These are phyloP conservation scores for Hippoglossus stenolepis DNA, from an alignment of 2,113 vertebrate species.

Conservation along the genomic window DNA sequence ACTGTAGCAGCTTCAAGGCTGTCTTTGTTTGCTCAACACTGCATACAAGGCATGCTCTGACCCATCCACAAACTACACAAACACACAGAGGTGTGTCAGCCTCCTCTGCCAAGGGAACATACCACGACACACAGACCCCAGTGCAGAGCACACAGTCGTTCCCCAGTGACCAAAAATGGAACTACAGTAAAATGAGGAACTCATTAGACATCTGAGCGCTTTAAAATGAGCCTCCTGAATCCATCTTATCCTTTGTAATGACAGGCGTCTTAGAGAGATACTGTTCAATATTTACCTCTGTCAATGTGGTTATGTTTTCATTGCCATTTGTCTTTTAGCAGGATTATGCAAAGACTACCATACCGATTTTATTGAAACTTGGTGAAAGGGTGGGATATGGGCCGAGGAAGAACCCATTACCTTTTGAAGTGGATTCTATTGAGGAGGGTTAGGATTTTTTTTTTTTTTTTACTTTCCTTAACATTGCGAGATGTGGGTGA, in stretches of 20 bases:
- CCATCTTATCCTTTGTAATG: background rate
- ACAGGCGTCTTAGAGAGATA: background rate
- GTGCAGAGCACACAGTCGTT: conserved; percentile 31
- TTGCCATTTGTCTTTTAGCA: too few species aligned
- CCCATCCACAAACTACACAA: conserved; percentile 62
- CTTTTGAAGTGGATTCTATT: too few species aligned
- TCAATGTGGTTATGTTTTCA: too few species aligned
- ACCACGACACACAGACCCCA: conserved; percentile 41
- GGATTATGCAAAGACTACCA: too few species aligned
- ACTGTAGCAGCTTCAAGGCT: background rate
- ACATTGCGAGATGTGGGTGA: too few species aligned
- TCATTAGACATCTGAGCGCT: background rate
- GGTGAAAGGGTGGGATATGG: too few species aligned
- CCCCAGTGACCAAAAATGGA: conserved; percentile 58
- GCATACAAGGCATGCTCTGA: conserved; percentile 50
- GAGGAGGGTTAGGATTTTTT: too few species aligned
- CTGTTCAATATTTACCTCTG: background rate
- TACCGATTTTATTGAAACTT: too few species aligned
- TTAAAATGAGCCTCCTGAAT: conserved; percentile 8
- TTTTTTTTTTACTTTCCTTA: too few species aligned
- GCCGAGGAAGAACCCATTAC: too few species aligned
- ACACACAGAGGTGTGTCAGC: conserved; percentile 71
- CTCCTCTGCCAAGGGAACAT: conserved; percentile 66
- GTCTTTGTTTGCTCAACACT: conserved; percentile 21
- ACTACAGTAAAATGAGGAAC: conserved; percentile 45